Base-by-base conservation (phyloP, 2,888 invertebrate genomes). In the Arge pagana region DNA sequence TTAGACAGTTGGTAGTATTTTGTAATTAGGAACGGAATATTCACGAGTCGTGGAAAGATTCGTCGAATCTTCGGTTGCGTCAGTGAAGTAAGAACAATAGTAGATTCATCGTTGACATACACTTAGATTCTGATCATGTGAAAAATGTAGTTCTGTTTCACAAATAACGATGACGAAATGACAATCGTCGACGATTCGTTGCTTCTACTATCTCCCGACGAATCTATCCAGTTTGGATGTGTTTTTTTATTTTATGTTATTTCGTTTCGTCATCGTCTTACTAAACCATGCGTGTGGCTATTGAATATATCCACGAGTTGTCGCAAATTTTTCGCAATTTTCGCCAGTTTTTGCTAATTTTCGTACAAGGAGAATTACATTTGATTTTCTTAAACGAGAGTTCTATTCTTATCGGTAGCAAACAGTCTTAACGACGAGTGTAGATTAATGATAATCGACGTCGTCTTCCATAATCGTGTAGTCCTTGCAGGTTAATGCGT, bases 241-340 rank as follows among this genome's bases (percentile, higher is more conserved):
- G 39, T 42, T 58, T 36, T 13, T 58, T 42, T 45, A 55, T 53
- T 53, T 54, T 40, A 8, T 23, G 8, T 8, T 43, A 39, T 39
- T 43, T 24, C 28, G 11, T 37, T 28, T 18, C n/a, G 65, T 65
- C 67, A 70, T 66, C 67, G 62, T 66, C 56, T 61, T 71, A 74
- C 72, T 74, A 74, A 74, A 74, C 72, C 74, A 74, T 74, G 73
- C 72, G 73, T n/a, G n/a, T 71, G 70, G 71, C 68, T 73, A 74
- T 71, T 71, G 70, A n/a, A n/a, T n/a, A n/a, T n/a, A n/a, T n/a
- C n/a, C n/a, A 65, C 70, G 71, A 67, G 67, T 71, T 66, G 69
- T 69, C 67, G 71, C 72, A 71, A 71, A 68, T 65, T 61, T 65
- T 62, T 64, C 10, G n/a, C 13, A 68, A 65, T 61, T 65, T 62